Base-by-base conservation (phyloP, 2,797 vertebrate genomes). In the Silurus aristotelis region DNA sequence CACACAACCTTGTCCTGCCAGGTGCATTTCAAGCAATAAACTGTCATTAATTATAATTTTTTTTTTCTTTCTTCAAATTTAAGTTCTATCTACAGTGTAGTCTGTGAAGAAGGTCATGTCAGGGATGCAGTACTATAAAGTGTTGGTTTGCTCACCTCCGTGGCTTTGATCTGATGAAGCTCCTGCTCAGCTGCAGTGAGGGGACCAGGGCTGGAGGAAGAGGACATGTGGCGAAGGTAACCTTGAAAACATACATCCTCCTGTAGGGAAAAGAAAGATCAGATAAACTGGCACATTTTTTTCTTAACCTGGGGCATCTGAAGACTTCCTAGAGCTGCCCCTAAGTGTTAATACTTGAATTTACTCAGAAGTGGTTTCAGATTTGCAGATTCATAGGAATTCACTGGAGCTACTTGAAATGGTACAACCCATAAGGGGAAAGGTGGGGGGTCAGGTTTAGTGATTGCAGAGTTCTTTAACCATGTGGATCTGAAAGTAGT, bases 211-310 rank as follows among this genome's bases (percentile, higher is more conserved):
- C 96, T 96, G 0, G 95, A 96, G 83, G 94, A 96, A 80, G 96
- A 98, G 0, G 96, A 95, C 84, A 96, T 86, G 14, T 99, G 97
- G 79, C 97, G 96, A 87, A 98, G 94, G 92, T 99, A 99, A 0
- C 98, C 98, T 0, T 96, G 96, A 85, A 99, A 95, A 84, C 96
- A 97, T 89, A 99, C 91, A 4, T 99, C 98, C 10, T 99, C 98
- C 98, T 99, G 93, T 71, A 86, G 38, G 66, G 81, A 63, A 86
- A 66, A 80, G 9, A 6, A 70, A 56, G 70, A 25, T 75, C 71
- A 82, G 56, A 61, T 84, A 43, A 79, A 73, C 31, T 17, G 71
- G 63, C 46, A 61, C 27, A 60, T 46, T 61, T 63, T 63, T 8
- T 20, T 78, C 56, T 61, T 20, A 38, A 60, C 75, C 75, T 38